Evolutionary conservation across 2,888 invertebrate genomes (phyloP).

Genomic region (Apamea epomidion): DNA sequence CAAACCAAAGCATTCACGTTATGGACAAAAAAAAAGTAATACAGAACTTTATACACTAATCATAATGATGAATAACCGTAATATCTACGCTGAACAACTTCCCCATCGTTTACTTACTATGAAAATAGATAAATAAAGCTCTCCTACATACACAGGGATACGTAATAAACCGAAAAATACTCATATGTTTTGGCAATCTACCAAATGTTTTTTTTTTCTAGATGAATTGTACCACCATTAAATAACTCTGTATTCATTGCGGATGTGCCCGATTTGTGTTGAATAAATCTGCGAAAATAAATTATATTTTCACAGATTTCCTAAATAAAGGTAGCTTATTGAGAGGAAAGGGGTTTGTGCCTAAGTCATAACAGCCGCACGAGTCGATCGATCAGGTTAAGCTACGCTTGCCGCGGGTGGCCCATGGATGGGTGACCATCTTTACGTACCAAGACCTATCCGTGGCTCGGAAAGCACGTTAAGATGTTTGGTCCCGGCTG

Average conservation of each 20-base stretch:
- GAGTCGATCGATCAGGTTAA: neutral
- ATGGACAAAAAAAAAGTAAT: slow-evolving; percentile 5
- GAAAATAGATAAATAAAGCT: slow-evolving; percentile 44
- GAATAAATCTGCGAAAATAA: slow-evolving; percentile 26
- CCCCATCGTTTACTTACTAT: slow-evolving; percentile 38
- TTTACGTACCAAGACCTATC: neutral
- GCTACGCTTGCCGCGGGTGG: neutral
- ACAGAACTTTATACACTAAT: slow-evolving; percentile 46
- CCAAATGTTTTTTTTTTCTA: slow-evolving; percentile 53
- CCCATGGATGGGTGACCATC: too few species aligned
- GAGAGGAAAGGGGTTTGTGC: neutral
- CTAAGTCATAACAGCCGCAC: too few species aligned
- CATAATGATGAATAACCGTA: slow-evolving; percentile 37
- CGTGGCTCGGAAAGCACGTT: neutral
- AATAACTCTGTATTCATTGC: slow-evolving; percentile 52
- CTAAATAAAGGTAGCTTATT: neutral
- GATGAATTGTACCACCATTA: slow-evolving; percentile 49
- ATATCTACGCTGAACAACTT: slow-evolving; percentile 42
- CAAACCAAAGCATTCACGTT: neutral
- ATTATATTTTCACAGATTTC: neutral
- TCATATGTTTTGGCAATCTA: slow-evolving; percentile 54
- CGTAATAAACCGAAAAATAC: slow-evolving; percentile 49
- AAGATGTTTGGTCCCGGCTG: neutral
- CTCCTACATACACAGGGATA: slow-evolving; percentile 24
- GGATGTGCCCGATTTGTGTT: slow-evolving; percentile 46